Conservation (phyloP, 1,140 invertebrate species). For the Ips typographus region DNA sequence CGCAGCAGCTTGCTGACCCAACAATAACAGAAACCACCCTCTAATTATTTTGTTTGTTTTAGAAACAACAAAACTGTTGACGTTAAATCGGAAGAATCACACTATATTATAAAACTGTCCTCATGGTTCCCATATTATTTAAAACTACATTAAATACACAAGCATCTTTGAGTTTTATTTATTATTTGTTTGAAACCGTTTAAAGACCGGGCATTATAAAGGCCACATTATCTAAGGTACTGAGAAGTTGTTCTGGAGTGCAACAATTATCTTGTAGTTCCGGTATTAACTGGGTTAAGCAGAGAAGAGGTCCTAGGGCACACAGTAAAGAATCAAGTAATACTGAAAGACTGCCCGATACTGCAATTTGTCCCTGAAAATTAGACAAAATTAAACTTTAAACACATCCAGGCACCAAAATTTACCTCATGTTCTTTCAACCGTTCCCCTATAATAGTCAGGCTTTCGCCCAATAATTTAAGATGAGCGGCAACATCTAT, state of each 20-base stretch:
- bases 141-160: not conserved
- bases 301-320: slow-evolving; percentile 85
- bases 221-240: slow-evolving; percentile 90
- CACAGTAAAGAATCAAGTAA: slow-evolving; percentile 92
- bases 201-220: slow-evolving; percentile 96
- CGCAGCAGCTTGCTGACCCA: not conserved
- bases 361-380: slow-evolving; percentile 83
- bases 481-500: slow-evolving; percentile 92
- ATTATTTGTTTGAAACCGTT: slow-evolving; percentile 35
- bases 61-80: slow-evolving; percentile 13
- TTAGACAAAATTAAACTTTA: not conserved
- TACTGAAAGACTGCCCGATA: slow-evolving; percentile 92
- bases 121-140: not conserved
- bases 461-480: slow-evolving; percentile 87
- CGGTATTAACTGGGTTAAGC: slow-evolving; percentile 82
- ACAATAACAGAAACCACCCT: not conserved
- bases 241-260: slow-evolving; percentile 66
- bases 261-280: slow-evolving; percentile 69
- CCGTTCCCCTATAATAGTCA: slow-evolving; percentile 89
- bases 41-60: slow-evolving; percentile 15
- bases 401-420: not conserved
- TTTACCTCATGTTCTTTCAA: slow-evolving; percentile 87
- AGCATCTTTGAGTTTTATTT: too few species aligned
- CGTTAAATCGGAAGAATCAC: not conserved
- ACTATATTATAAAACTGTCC: not conserved